phyloP scores from a whole-genome alignment of 2,113 vertebrate genomes.

The Sinocyclocheilus grahami region DNA sequence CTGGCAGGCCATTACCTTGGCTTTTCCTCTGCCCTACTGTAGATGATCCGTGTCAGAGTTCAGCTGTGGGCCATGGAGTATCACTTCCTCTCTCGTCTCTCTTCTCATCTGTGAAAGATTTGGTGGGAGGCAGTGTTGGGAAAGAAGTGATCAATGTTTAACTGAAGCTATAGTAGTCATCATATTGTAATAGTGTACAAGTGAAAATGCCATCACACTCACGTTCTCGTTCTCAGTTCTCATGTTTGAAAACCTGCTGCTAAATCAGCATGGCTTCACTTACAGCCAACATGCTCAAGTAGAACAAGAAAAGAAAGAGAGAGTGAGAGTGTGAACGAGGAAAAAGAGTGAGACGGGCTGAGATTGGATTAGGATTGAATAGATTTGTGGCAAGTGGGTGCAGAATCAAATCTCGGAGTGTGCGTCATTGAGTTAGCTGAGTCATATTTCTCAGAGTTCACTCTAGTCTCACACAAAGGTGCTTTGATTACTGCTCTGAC shows the following conservation, averaged over 20 bases:
- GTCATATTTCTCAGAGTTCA: constrained; percentile 24
- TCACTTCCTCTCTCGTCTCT: not conserved
- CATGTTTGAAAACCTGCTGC: constrained; percentile 43
- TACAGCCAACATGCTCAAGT: constrained; percentile 35
- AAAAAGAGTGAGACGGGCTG: not conserved
- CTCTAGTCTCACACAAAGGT: constrained; percentile 32
- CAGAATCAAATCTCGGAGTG: constrained; percentile 26
- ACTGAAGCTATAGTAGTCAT: not conserved
- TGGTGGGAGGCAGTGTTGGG: not conserved
- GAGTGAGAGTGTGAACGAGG: not conserved
- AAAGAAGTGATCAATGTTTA: not conserved
- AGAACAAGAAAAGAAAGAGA: constrained; percentile 2
- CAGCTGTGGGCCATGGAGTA: not conserved
- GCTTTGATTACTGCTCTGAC: constrained; percentile 39
- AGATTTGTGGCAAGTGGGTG: not conserved
- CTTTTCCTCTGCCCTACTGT: constrained; percentile 1
- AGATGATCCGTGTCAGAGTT: constrained; percentile 5
- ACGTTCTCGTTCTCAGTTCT: not conserved
- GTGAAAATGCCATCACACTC: constrained; percentile 5
- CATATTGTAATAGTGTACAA: not conserved
- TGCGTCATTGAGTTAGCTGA: constrained; percentile 32
- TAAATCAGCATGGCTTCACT: constrained; percentile 48
- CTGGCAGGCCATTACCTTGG: constrained; percentile 31
- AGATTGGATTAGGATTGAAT: constrained; percentile 25
- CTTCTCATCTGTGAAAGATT: not conserved